These are phyloP conservation scores for Lates calcarifer DNA, from an alignment of 2,113 vertebrate genomes.

Conservation along the genomic window DNA sequence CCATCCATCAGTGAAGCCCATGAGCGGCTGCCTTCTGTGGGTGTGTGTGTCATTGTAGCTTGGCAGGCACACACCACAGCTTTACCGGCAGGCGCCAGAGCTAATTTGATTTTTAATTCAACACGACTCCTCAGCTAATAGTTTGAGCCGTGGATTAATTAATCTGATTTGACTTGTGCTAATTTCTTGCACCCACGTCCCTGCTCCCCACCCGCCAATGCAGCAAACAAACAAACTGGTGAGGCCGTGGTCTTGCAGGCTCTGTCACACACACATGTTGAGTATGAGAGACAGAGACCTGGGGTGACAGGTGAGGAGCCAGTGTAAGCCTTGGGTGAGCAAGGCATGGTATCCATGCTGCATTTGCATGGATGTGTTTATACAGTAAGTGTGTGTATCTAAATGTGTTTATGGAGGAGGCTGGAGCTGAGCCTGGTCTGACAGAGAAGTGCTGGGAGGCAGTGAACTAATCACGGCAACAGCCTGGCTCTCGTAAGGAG, in stretches of 20 bases:
- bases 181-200: slow-evolving; percentile 76
- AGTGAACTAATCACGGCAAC: slow-evolving; percentile 72
- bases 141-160: slow-evolving; percentile 81
- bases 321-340: slow-evolving; percentile 47
- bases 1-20: slow-evolving; percentile 69
- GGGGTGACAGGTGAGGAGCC: slow-evolving; percentile 75
- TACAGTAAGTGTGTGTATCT: slow-evolving; percentile 42
- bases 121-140: slow-evolving; percentile 81
- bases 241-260: slow-evolving; percentile 53
- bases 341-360: slow-evolving; percentile 31
- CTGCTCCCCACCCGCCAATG: slow-evolving; percentile 54
- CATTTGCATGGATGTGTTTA: slow-evolving; percentile 40
- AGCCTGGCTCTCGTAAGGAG: slow-evolving; percentile 72
- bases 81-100: slow-evolving; percentile 73
- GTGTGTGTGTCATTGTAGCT: slow-evolving; percentile 77
- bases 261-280: slow-evolving; percentile 63
- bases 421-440: slow-evolving; percentile 70
- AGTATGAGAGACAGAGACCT: slow-evolving; percentile 54
- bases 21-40: slow-evolving; percentile 72
- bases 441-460: slow-evolving; percentile 76
- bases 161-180: slow-evolving; percentile 87
- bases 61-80: slow-evolving; percentile 69
- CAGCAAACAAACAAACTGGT: slow-evolving; percentile 71
- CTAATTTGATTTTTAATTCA: slow-evolving; percentile 89
- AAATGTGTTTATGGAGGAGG: slow-evolving; percentile 49